These are phyloP conservation scores for Trisateles emortualis DNA, from an alignment of 2,888 invertebrate genomes.

Conservation along the genomic window DNA sequence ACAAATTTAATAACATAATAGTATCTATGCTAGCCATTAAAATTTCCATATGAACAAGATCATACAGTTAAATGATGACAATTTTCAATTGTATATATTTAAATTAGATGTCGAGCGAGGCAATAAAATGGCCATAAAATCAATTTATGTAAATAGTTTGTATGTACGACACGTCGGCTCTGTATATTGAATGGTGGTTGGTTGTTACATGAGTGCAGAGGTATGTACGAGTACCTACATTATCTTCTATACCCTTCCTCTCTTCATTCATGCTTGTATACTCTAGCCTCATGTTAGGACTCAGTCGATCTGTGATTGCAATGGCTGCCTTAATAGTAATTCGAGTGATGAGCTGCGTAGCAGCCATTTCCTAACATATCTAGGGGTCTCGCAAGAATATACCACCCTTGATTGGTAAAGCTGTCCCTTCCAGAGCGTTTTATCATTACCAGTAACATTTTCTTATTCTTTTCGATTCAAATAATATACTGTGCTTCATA, in stretches of 20 bases:
- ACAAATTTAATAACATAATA: background rate
- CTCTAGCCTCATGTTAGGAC: no score
- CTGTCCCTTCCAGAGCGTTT: no score
- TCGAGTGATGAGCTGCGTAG: no score
- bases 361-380: no score
- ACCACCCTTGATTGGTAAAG: no score
- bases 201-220: slow-evolving; percentile 19
- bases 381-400: no score
- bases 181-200: slow-evolving; percentile 37
- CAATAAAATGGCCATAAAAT: slow-evolving; percentile 56
- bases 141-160: slow-evolving; percentile 57
- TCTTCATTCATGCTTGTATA: background rate
- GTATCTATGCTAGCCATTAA: background rate
- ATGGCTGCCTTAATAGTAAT: no score
- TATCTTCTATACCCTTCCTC: background rate
- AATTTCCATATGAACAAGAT: slow-evolving; percentile 23
- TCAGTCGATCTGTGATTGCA: no score
- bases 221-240: background rate
- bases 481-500: no score
- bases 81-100: slow-evolving; percentile 55
- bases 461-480: no score
- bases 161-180: slow-evolving; percentile 37
- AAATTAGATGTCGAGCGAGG: slow-evolving; percentile 48
- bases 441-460: no score
- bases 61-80: slow-evolving; percentile 40